Percentiles rank a stretch among this genome's conserved stretches.
Conservation (phyloP, 1,140 invertebrate species). For the Polyergus mexicanus region DNA sequence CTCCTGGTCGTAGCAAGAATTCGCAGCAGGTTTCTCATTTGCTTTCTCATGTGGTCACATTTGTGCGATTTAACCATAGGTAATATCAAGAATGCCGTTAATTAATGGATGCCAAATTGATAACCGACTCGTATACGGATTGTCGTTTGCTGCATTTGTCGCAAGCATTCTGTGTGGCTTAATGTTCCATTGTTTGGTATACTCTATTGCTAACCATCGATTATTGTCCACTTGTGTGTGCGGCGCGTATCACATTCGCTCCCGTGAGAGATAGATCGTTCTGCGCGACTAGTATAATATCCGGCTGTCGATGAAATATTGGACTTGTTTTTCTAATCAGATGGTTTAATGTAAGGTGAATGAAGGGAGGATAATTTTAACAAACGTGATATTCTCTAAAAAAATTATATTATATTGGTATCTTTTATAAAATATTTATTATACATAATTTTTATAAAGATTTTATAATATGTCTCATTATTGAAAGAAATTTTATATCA, state of each 20-base stretch:
- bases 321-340: constrained; percentile 6
- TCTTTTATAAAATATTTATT: neutral
- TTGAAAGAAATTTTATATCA: neutral
- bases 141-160: constrained; percentile 31
- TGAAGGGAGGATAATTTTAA: neutral
- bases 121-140: constrained; percentile 16
- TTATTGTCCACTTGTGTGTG: constrained; percentile 54
- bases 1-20: neutral
- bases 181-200: constrained; percentile 50
- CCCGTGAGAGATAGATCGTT: constrained; percentile 4
- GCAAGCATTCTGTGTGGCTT: constrained; percentile 44
- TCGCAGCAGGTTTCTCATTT: neutral
- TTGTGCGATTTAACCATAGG: neutral
- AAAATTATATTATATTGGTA: neutral
- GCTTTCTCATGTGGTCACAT: neutral
- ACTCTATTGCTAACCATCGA: constrained; percentile 59
- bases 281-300: constrained; percentile 21
- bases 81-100: constrained; percentile 9
- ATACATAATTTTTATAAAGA: neutral
- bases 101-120: constrained; percentile 50
- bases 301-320: neutral
- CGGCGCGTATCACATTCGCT: neutral
- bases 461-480: neutral
- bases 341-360: neutral
- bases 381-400: neutral